Evolutionary conservation across 2,797 vertebrate species (phyloP).

Genomic region (Mus minutoides): DNA sequence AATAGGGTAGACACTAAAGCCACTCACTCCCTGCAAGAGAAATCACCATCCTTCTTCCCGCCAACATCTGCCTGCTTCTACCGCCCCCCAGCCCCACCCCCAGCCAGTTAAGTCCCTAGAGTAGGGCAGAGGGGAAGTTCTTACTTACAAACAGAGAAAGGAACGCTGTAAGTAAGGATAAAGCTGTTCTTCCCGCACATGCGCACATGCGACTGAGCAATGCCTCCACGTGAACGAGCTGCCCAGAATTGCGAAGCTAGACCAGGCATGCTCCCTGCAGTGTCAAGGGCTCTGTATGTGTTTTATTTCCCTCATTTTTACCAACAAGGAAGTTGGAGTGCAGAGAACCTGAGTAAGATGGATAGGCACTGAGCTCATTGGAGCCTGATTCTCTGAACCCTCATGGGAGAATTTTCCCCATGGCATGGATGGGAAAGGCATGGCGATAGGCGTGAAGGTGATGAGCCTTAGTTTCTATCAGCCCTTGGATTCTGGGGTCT

Average conservation of each 20-base stretch:
- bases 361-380: neutral
- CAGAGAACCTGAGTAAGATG: neutral
- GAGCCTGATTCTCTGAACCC: neutral
- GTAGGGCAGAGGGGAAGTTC: neutral
- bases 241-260: neutral
- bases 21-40: neutral
- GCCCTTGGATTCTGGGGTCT: neutral
- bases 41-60: neutral
- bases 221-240: neutral
- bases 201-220: neutral
- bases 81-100: no score
- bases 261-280: neutral
- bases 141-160: neutral
- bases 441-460: neutral
- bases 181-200: neutral
- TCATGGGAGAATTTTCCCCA: neutral
- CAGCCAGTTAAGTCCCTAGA: neutral
- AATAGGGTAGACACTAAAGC: neutral
- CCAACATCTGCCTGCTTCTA: neutral
- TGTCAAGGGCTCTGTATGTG: neutral
- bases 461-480: neutral
- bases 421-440: neutral
- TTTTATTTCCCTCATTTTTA: neutral
- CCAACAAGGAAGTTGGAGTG: neutral
- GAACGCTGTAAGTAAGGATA: neutral